Conservation (phyloP, 2,113 vertebrate genomes). For the Panthera uncia region DNA sequence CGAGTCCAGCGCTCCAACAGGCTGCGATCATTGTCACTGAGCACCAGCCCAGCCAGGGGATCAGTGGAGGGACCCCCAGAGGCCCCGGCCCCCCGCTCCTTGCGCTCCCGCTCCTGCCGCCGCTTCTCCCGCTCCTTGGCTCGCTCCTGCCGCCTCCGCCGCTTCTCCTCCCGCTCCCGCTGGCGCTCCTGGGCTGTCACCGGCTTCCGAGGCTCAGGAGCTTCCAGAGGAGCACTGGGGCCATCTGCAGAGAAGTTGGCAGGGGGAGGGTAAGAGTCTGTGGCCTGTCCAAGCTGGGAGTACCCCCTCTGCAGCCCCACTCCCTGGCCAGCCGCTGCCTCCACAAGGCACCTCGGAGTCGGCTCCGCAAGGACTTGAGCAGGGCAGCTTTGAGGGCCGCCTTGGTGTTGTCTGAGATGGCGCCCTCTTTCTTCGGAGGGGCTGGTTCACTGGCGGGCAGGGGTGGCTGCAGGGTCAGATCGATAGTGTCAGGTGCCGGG, state of each 20-base stretch:
- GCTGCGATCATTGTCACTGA: constrained; percentile 94
- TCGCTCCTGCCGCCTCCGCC: constrained; percentile 90
- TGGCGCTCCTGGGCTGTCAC: constrained; percentile 95
- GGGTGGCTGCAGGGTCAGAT: constrained; percentile 85
- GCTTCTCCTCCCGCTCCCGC: constrained; percentile 93
- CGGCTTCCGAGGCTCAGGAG: constrained; percentile 86
- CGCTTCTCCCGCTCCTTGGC: constrained; percentile 90
- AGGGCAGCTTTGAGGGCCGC: constrained; percentile 94
- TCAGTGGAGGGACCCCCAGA: constrained; percentile 82
- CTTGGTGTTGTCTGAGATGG: constrained; percentile 96
- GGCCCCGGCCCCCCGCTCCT: constrained; percentile 84
- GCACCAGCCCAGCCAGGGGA: constrained; percentile 85
- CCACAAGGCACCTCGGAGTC: constrained; percentile 85
- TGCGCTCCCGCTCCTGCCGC: constrained; percentile 88
- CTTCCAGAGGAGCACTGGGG: constrained; percentile 73
- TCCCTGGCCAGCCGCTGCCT: background rate
- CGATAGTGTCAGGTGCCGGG: constrained; percentile 86
- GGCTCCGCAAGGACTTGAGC: constrained; percentile 92
- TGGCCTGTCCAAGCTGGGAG: background rate
- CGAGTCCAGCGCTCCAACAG: constrained; percentile 93
- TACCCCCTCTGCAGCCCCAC: background rate
- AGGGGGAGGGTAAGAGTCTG: background rate
- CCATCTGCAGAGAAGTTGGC: constrained; percentile 64
- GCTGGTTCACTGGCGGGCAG: constrained; percentile 71
- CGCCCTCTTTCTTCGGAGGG: constrained; percentile 88